Percentiles rank a stretch among this genome's conserved stretches.
Conservation (phyloP, 1,140 invertebrate species). For the Drosophila oshimai region DNA sequence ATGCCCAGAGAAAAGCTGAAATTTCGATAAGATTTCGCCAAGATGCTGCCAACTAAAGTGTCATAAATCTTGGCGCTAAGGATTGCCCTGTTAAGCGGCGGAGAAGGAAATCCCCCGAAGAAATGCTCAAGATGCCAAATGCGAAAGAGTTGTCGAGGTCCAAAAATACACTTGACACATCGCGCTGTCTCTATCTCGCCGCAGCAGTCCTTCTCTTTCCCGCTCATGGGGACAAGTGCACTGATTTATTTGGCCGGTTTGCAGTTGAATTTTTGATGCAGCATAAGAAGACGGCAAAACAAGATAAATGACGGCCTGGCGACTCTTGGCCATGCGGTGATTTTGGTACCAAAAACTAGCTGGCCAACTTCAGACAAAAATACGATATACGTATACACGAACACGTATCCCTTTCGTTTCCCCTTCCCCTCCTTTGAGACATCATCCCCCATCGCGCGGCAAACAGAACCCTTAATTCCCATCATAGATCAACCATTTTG, state of each 20-base stretch:
- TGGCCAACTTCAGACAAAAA: constrained; percentile 29
- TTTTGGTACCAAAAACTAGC: constrained; percentile 36
- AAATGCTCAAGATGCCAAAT: constrained; percentile 54
- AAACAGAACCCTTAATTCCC: constrained; percentile 65
- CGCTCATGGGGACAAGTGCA: constrained; percentile 33
- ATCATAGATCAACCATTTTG: constrained; percentile 76
- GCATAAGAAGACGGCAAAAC: constrained; percentile 65
- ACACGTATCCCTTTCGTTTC: constrained; percentile 5
- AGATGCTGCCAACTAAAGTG: constrained; percentile 80
- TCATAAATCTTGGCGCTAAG: constrained; percentile 82
- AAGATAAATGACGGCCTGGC: constrained; percentile 80
- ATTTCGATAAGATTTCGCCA: constrained; percentile 80
- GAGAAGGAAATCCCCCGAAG: constrained; percentile 41
- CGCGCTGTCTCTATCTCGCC: constrained; percentile 15
- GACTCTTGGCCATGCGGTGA: constrained; percentile 62
- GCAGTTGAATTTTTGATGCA: constrained; percentile 80
- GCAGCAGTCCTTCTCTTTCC: constrained; percentile 12
- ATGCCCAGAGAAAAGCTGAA: constrained; percentile 62
- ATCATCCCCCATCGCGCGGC: constrained; percentile 32
- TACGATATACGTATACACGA: neutral
- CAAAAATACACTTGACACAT: constrained; percentile 77
- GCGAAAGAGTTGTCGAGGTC: constrained; percentile 71
- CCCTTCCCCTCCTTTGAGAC: neutral
- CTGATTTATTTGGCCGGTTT: constrained; percentile 83
- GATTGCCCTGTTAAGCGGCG: constrained; percentile 54